Percentiles rank a stretch among this genome's conserved stretches.
Evolutionary conservation across 2,888 invertebrate species (phyloP).

Genomic region (Drosophila engyochracea): DNA sequence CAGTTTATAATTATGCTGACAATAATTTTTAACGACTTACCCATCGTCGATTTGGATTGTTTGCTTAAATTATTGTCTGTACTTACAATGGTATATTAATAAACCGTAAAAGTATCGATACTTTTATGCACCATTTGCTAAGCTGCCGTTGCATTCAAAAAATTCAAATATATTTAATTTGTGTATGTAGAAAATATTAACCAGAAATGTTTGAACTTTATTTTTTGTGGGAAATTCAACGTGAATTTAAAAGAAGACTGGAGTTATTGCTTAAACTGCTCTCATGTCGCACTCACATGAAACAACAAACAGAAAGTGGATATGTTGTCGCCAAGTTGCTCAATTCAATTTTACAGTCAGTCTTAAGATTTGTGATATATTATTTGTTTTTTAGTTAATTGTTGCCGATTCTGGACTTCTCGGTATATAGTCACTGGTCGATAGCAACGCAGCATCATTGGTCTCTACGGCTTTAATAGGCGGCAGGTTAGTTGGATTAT

Average conservation of each 20-base stretch:
- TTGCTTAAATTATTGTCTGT: background rate
- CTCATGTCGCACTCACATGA: constrained; percentile 37
- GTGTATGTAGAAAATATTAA: constrained; percentile 41
- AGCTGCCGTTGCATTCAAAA: background rate
- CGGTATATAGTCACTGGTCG: constrained; percentile 15
- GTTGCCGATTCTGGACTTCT: constrained; percentile 26
- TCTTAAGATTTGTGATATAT: constrained; percentile 25
- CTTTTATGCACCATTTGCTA: background rate
- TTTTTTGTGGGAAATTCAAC: constrained; percentile 36
- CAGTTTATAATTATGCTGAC: background rate
- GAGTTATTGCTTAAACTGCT: constrained; percentile 22
- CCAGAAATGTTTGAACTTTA: constrained; percentile 46
- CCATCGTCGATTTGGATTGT: background rate
- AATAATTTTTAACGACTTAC: background rate
- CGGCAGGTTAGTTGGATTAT: constrained; percentile 49
- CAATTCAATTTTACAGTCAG: constrained; percentile 41
- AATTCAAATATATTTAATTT: background rate
- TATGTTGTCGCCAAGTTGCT: constrained; percentile 27
- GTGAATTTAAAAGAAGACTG: constrained; percentile 34
- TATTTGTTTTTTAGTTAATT: constrained; percentile 16
- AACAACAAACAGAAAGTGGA: constrained; percentile 43
- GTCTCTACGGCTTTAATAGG: constrained; percentile 35
- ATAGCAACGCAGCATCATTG: constrained; percentile 27
- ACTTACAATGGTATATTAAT: background rate
- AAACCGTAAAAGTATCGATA: background rate